Percentiles rank a stretch among this genome's conserved stretches.
These are phyloP conservation scores for Chaetops frenatus DNA, from an alignment of 2,113 vertebrate species.

Conservation along the genomic window DNA sequence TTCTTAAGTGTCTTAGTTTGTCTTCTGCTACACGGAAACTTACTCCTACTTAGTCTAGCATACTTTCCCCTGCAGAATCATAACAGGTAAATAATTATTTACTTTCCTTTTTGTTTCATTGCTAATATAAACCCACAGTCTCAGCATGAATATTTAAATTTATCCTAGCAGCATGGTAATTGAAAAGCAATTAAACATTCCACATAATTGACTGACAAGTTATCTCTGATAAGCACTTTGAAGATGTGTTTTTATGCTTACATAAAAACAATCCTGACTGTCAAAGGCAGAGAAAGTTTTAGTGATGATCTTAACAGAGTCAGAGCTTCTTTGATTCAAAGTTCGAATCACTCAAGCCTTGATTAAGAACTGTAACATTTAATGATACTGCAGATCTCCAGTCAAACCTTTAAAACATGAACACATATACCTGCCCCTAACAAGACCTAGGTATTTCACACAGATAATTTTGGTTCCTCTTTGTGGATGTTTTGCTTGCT, in stretches of 20 bases:
- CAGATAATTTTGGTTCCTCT: not conserved
- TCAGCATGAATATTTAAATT: not conserved
- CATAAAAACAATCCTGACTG: not conserved
- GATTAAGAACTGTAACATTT: not conserved
- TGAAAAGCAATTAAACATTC: not conserved
- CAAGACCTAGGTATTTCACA: not conserved
- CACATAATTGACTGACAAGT: not conserved
- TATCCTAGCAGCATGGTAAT: not conserved
- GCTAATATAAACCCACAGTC: not conserved
- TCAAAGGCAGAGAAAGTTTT: not conserved
- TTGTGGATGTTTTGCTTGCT: not conserved
- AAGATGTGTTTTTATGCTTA: not conserved
- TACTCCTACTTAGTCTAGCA: not conserved
- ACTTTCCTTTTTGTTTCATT: not conserved
- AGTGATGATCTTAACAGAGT: not conserved
- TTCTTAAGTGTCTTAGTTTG: not conserved
- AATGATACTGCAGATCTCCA: not conserved
- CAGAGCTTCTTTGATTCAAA: not conserved
- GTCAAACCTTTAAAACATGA: not conserved
- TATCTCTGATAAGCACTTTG: not conserved
- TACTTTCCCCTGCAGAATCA: not conserved
- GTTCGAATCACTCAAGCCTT: not conserved
- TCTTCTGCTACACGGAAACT: not conserved
- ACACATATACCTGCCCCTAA: not conserved
- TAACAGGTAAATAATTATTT: conserved; percentile 1